Evolutionary conservation across 2,888 invertebrate genomes (phyloP).

Genomic region (Callinectes sapidus): DNA sequence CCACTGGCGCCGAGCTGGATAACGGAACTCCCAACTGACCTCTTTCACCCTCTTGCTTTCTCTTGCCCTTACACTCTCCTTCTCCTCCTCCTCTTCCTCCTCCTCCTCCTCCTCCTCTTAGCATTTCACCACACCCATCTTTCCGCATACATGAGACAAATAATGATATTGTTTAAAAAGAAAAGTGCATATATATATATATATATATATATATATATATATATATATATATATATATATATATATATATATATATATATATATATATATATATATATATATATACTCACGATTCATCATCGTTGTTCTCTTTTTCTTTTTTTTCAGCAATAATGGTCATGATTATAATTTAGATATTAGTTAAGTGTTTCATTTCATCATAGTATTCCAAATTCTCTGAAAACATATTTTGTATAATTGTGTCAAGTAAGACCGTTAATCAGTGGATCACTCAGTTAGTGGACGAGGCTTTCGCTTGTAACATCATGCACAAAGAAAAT

Average conservation of each 20-base stretch:
- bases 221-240: background rate
- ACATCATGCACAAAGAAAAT: no score
- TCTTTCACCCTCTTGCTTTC: conserved; percentile 26
- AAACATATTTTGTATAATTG: no score
- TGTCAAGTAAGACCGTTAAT: no score
- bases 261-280: background rate
- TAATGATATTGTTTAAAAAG: background rate
- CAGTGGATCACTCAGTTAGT: no score
- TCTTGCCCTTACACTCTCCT: background rate
- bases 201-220: background rate
- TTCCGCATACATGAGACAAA: no score
- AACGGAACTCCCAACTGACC: conserved; percentile 24
- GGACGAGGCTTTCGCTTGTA: no score
- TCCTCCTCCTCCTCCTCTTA: background rate
- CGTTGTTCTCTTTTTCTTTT: background rate
- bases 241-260: background rate
- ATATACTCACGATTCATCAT: no score
- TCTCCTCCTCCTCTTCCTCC: background rate
- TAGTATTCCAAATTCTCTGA: no score
- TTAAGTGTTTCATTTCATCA: no score
- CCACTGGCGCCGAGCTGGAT: conserved; percentile 27
- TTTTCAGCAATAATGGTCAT: background rate
- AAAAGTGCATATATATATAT: background rate
- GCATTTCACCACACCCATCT: background rate
- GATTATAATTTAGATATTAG: background rate